Evolutionary conservation across 2,113 vertebrate genomes (phyloP), one percentile per base, ranked within the genome.

Genomic region (Engystomops pustulosus): DNA sequence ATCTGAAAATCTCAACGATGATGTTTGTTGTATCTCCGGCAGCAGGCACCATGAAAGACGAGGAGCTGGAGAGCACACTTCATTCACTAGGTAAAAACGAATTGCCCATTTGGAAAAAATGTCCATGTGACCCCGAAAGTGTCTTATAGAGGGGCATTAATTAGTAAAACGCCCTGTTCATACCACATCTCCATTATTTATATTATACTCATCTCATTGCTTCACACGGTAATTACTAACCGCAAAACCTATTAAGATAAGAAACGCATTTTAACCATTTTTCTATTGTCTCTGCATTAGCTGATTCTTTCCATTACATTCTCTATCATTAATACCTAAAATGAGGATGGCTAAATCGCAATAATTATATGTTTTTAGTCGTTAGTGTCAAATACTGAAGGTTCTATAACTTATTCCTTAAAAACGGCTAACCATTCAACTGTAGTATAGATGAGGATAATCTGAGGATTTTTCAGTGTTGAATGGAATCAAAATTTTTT

Each of bases 261-360:
- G 17, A 70, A 70, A 81, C 45, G 41, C 20, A 27, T 55, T 55
- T 71, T 41, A 23, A 27, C 6, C 0, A 27, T 23, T 71, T 71
- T 71, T 36, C 6, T 49, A 7, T 25, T 25, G 12, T 32, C 55
- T 8, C 51, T 71, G 49, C 38, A 83, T 83, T 76, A 76, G 44
- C 14, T 38, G 30, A 36, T 9, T 65, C n/a, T 67, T 83, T 51
- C 30, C 7, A 20, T 47, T 34, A 25, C 11, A 14, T 83, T 83
- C 65, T 75, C 55, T 18, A 83, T 83, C 76, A 76, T 83, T 83
- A 67, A 83, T 76, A 76, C 36, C 10, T 9, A 6, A 44, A 67
- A 60, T 60, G 27, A 25, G 9, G 15, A n/a, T 45, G 17, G 11
- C 30, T 6, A n/a, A 58, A 71, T 1, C 17, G 47, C 17, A 80